These are phyloP conservation scores for Bemisia tabaci DNA, from an alignment of 1,140 invertebrate genomes.

Conservation along the genomic window DNA sequence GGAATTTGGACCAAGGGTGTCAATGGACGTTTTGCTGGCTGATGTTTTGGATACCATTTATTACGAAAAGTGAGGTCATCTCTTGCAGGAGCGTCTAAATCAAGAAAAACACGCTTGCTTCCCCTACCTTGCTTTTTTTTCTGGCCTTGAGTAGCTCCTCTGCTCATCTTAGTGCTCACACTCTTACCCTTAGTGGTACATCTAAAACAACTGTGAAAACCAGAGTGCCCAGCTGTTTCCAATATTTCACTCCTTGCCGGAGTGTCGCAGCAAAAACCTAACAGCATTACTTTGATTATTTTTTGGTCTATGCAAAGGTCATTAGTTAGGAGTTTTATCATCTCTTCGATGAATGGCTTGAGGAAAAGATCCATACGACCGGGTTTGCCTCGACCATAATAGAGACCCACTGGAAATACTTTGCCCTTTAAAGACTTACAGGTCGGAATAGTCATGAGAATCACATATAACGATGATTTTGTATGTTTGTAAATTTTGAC, in stretches of 20 bases:
- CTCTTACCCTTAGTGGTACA: not conserved
- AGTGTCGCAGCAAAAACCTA: not conserved
- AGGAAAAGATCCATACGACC: not conserved
- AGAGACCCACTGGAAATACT: not conserved
- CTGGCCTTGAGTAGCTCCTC: not conserved
- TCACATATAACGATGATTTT: not conserved
- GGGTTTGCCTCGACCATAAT: not conserved
- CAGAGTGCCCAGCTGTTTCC: not conserved
- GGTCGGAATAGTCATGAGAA: not conserved
- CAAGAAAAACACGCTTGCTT: not conserved
- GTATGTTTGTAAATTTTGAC: not conserved
- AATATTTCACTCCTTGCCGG: not conserved
- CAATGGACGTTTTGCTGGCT: not conserved
- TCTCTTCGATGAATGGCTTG: not conserved
- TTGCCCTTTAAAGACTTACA: not conserved
- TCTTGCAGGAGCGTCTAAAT: not conserved
- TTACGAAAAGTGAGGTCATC: not conserved
- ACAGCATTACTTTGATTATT: not conserved
- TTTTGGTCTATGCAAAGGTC: not conserved
- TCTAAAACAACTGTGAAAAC: not conserved
- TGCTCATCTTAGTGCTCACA: not conserved
- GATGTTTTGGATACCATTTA: not conserved
- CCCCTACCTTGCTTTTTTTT: not conserved
- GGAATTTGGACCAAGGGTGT: constrained; percentile 14
- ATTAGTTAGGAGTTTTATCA: not conserved